Conservation (phyloP, 2,113 vertebrate genomes). For the Pogona vitticeps region DNA sequence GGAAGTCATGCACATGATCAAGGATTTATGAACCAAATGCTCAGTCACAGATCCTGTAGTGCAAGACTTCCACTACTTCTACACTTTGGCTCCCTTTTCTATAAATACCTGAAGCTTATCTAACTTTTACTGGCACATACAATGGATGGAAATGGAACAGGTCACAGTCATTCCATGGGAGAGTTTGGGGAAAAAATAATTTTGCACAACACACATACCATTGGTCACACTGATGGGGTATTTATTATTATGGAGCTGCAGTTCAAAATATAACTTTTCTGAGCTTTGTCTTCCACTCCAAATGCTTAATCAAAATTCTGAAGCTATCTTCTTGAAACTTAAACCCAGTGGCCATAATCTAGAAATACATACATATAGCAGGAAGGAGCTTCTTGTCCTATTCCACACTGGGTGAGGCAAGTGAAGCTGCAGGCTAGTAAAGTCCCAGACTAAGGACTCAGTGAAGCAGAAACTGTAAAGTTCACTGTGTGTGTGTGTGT, state of each 20-base stretch:
- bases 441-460: too few relatives aligned
- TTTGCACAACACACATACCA: too few relatives aligned
- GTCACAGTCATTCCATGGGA: too few relatives aligned
- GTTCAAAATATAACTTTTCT: too few relatives aligned
- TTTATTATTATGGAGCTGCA: background rate
- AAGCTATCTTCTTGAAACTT: background rate
- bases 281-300: too few relatives aligned
- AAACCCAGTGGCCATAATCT: background rate
- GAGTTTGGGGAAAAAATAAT: too few relatives aligned
- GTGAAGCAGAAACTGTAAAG: background rate
- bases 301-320: background rate
- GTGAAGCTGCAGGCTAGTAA: too few relatives aligned
- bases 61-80: background rate
- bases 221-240: background rate
- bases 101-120: background rate
- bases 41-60: background rate
- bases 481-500: background rate
- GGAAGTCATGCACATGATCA: background rate
- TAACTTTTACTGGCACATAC: background rate
- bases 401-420: background rate
- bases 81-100: background rate
- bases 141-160: background rate
- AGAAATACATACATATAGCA: background rate
- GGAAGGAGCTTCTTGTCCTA: background rate
- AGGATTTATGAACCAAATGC: background rate